Evolutionary conservation across 2,888 invertebrate genomes (phyloP), one percentile per base, ranked within the genome.

Genomic region (Acronicta alni): DNA sequence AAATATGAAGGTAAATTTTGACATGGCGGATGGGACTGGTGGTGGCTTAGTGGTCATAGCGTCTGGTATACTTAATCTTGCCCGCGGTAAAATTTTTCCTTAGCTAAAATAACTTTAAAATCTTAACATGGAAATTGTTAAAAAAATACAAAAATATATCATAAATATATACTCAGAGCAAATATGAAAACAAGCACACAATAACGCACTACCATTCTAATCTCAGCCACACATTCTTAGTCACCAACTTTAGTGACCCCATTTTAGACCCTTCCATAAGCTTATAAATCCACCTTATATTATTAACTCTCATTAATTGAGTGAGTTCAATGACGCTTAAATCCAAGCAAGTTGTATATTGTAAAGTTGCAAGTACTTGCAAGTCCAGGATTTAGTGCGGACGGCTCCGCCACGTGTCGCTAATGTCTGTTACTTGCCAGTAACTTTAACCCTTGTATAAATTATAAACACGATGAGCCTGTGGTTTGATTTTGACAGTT

Each of bases 331-430:
- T 79, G 67, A 46, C 72, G 70, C 46, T 57, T 57, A 72, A 71
- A 62, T 64, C 65, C 66, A 41, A 47, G 20, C 57, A 76, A 73
- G 64, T 80, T 75, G 75, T 57, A 68, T 77, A 59, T 65, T 44
- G 49, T 71, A 62, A 79, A 81, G 74, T 83, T 83, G 77, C 72
- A 65, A 61, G 35, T 41, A 60, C 67, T 60, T 43, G 42, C 67
- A 55, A 77, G 75, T 79, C 62, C 54, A 77, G 81, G 84, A 84
- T 84, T 82, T 84, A 84, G 76, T 84, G 75, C 74, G 72, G 77
- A 49, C 41, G 57, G 45, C 43, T 39, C 41, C 82, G 63, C 81
- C 84, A 80, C 77, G 81, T 84, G 84, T 73, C 58, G 57, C 56
- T 69, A 76, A 76, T 76, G 76, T 65, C 72, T 63, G 66, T 60